Conservation (phyloP, 2,888 invertebrate genomes). For the Mallateleia sp. region DNA sequence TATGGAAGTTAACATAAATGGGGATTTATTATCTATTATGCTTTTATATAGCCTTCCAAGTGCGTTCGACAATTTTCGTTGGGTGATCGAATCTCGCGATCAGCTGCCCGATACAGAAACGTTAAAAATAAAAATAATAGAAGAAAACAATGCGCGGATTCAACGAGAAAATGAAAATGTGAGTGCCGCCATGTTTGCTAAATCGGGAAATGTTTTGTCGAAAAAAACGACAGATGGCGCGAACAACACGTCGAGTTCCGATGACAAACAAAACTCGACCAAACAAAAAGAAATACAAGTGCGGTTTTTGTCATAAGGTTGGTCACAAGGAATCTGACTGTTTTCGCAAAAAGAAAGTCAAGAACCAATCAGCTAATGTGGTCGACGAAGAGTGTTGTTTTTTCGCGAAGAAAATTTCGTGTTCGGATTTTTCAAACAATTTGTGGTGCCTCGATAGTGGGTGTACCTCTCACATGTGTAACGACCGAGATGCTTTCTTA, state of each 20-base stretch:
- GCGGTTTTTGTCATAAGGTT: conserved; percentile 9
- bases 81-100: conserved; percentile 65
- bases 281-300: conserved; percentile 37
- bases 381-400: neutral
- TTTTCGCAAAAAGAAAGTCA: neutral
- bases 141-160: conserved; percentile 12
- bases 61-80: conserved; percentile 40
- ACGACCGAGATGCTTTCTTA: conserved; percentile 18
- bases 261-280: neutral
- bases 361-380: neutral
- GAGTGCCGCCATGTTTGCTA: neutral
- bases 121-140: conserved; percentile 39
- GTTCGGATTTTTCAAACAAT: neutral
- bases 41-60: conserved; percentile 21
- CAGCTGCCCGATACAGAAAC: conserved; percentile 40
- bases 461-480: conserved; percentile 70
- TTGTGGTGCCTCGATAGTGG: conserved; percentile 60
- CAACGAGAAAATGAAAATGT: neutral
- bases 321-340: conserved; percentile 40
- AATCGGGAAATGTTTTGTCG: neutral
- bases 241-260: neutral
- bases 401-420: neutral
- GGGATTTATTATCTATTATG: conserved; percentile 1
- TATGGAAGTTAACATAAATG: conserved; percentile 50
- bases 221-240: neutral